phyloP scores from a whole-genome alignment of 37 sponge, comb jelly and placozoan species.

The Agelas oroides region DNA sequence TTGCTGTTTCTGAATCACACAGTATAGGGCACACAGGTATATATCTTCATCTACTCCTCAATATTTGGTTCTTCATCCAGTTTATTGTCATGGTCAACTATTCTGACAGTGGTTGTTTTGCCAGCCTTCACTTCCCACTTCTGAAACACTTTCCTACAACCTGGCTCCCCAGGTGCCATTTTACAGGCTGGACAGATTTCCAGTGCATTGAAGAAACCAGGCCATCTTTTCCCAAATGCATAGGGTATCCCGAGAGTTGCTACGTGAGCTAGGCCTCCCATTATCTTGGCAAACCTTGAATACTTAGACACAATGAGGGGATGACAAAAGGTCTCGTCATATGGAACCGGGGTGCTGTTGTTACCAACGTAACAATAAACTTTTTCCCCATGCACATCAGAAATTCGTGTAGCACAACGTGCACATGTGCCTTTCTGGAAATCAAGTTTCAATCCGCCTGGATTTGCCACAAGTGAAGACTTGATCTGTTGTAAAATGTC shows the following conservation, averaged over 20 bases:
- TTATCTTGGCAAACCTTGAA: not conserved
- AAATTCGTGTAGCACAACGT: not conserved
- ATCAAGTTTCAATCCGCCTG: slow-evolving; percentile 1
- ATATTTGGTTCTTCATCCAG: not conserved
- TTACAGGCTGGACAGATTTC: not conserved
- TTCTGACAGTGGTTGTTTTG: no score
- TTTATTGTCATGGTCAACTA: not conserved
- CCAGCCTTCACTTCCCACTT: not conserved
- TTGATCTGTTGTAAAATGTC: not conserved
- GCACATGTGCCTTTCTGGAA: not conserved
- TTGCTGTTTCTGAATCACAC: no score
- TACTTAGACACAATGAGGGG: slow-evolving; percentile 5
- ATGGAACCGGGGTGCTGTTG: no score
- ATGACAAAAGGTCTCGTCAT: not conserved
- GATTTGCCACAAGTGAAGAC: not conserved
- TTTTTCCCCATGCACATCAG: not conserved
- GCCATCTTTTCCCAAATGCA: not conserved
- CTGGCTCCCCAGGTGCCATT: not conserved
- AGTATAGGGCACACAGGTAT: no score
- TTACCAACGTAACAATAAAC: no score
- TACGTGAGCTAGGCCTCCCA: not conserved
- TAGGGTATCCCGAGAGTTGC: not conserved
- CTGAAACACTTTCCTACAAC: not conserved
- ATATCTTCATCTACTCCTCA: not conserved
- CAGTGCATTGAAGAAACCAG: not conserved